Evolutionary conservation across 35 echinoderm and acorn worm genomes (phyloP), one percentile per base, ranked within the genome.

Genomic region (Ptychodera flava): DNA sequence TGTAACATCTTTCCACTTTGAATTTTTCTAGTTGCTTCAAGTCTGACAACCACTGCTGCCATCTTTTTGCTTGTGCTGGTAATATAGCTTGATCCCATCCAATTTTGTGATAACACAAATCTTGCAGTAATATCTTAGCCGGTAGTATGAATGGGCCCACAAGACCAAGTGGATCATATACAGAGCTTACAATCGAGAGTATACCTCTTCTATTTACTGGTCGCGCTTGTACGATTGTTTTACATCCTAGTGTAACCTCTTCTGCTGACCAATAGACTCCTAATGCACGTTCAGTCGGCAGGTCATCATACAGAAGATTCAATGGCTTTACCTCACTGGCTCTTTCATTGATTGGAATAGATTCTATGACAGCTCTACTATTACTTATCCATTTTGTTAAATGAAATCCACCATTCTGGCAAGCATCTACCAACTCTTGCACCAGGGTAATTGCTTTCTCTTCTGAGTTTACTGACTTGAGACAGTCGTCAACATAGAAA

Each of bases 361-460:
- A 85, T 29, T 88, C 83, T 14, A 96, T 12, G 30, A 96, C 64
- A 30, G 83, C 38, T 78, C 32, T 88, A 77, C 88, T 85, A 29
- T 90, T 97, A 34, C 75, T 88, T 52, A 93, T 38, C 91, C 91
- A 97, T 36, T 95, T 95, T 16, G 87, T 92, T 15, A 95, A 38
- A 31, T 45, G 78, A 35, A 95, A 95, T 78, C 93, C 94, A 37
- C 94, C 93, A 14, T 64, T 83, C 22, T 2, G 29, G 36, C 91
- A 86, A 37, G 90, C 16, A 33, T 81, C 81, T 1, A 29, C 81
- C 34, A 87, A 83, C 28, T 92, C 32, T 31, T 32, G 82, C 15
- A 37, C 34, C 27, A 95, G 80, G 16, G 36, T 29, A 15, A 80
- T 45, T 52, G 93, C 88, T 15, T 90, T 35, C 31, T 78, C n/a